A percentile compares a stretch with the other conserved stretches of the same genome.
These are phyloP conservation scores for Lindbergichthys nudifrons DNA, from an alignment of 2,797 vertebrate genomes.

Conservation along the genomic window DNA sequence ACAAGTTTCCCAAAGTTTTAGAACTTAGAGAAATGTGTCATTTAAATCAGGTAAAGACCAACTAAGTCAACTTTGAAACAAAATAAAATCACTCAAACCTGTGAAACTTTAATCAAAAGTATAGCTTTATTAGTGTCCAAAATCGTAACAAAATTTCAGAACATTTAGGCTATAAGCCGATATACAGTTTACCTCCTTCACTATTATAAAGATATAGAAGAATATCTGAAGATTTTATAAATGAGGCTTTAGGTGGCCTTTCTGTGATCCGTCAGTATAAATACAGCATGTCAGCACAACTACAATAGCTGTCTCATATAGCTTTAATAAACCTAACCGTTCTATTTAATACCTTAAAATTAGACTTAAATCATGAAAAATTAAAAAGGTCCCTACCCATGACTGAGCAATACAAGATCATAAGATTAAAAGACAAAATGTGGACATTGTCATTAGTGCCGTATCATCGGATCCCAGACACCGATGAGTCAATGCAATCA, in stretches of 20 bases:
- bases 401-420: not conserved
- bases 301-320: not conserved
- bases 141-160: not conserved
- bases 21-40: too few relatives aligned
- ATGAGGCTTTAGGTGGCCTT: slow-evolving; percentile 1
- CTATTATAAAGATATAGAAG: not conserved
- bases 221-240: not conserved
- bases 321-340: not conserved
- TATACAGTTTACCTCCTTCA: not conserved
- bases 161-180: not conserved
- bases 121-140: slow-evolving; percentile 27
- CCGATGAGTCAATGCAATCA: not conserved
- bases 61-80: not conserved
- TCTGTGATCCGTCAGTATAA: slow-evolving; percentile 5
- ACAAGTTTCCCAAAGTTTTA: too few relatives aligned
- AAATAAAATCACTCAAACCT: not conserved
- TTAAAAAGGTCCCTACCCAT: not conserved
- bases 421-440: slow-evolving; percentile 1
- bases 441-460: not conserved
- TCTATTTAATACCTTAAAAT: slow-evolving; percentile 11
- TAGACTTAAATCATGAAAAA: slow-evolving; percentile 1
- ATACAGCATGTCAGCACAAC: slow-evolving; percentile 11
- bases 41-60: too few relatives aligned
- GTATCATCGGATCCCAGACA: not conserved
- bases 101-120: slow-evolving; percentile 2